Evolutionary conservation across 2,797 vertebrate species (phyloP).

Genomic region (Phataginus tricuspis): DNA sequence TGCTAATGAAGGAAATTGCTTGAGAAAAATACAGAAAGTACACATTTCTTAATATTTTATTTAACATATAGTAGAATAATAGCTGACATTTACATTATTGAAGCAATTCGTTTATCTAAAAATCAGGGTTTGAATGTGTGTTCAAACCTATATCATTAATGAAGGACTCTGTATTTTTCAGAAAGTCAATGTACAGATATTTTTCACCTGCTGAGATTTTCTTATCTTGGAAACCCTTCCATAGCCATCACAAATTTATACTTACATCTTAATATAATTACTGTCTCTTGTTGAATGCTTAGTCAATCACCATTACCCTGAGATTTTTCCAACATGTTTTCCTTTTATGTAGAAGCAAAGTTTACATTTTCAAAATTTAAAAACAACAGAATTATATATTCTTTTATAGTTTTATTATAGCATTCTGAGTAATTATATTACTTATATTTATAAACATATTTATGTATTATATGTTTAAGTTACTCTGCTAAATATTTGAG

Average conservation of each 20-base stretch:
- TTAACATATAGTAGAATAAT: background rate
- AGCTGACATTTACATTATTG: background rate
- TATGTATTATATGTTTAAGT: slow-evolving; percentile 24
- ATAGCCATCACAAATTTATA: background rate
- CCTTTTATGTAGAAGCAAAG: background rate
- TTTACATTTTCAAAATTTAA: slow-evolving; percentile 22
- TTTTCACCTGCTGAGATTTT: background rate
- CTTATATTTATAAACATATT: background rate
- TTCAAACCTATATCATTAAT: background rate
- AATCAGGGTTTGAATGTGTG: background rate
- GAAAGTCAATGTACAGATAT: background rate
- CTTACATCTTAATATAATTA: background rate
- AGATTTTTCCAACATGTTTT: background rate
- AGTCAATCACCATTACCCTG: background rate
- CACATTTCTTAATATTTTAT: background rate
- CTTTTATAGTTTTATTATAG: background rate
- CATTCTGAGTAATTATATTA: background rate
- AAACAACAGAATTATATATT: background rate
- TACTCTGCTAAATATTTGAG: background rate
- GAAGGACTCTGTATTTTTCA: background rate
- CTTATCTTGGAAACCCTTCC: background rate
- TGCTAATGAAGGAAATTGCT: background rate
- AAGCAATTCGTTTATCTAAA: background rate
- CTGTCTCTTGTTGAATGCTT: background rate
- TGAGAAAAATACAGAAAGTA: background rate